Evolutionary conservation across 2,113 vertebrate species (phyloP), one percentile per base, ranked within the genome.

Genomic region (Ondatra zibethicus): DNA sequence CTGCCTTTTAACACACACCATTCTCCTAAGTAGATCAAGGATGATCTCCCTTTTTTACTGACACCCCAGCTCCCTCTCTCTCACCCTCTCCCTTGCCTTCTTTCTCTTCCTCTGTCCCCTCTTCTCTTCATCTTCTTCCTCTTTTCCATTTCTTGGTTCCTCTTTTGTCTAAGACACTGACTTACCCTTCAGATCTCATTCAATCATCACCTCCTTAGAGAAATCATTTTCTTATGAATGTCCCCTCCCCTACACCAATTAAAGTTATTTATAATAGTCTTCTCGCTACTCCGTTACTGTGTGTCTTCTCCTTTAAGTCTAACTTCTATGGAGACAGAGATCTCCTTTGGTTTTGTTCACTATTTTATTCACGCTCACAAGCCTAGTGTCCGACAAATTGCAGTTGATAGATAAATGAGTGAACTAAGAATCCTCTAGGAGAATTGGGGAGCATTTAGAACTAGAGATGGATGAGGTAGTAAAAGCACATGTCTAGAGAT

Each of bases 391-490:
- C 65, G 47, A 75, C 21, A 70, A 81, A 78, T 39, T 55, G 17
- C 52, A 75, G 31, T 9, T 82, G 33, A 25, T 93, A 19, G n/a
- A 8, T 81, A 80, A 87, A 82, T 58, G 9, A 78, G 75, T 65
- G 82, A 96, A 65, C 39, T 85, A 93, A 58, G 33, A 23, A 76
- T 2, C 84, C 45, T 93, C 61, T 88, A 33, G 85, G 81, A 91
- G 84, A 61, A 92, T 27, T 77, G 2, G n/a, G 9, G 21, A 61
- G 9, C 75, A 27, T 92, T 88, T 27, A 87, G 61, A 81, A 5
- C 33, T 61, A 95, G 25, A 82, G 66, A 77, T 16, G 61, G 23
- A 88, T 29, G 16, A n/a, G 47, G 12, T 82, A 47, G 58, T 75
- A 75, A 92, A 82, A 91, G 52, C 61, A 75, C 11, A 66, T 87